Conservation (phyloP, 2,797 vertebrate genomes). For the Rhadinocentrus ornatus region DNA sequence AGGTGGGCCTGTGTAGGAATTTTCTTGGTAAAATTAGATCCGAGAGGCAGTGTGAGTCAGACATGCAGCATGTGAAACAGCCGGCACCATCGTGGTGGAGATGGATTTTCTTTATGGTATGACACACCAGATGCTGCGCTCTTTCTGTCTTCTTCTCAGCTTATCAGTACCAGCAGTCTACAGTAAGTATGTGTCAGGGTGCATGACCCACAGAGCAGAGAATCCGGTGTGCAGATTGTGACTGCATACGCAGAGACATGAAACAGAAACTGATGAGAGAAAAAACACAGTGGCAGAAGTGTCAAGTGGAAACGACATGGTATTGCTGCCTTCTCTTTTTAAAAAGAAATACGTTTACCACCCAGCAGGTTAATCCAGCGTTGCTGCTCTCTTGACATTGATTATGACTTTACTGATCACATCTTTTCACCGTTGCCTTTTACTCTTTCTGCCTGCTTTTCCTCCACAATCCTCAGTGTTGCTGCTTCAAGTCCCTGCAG, state of each 20-base stretch:
- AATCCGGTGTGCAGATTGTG: not conserved
- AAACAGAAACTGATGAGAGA: not conserved
- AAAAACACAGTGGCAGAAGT: not conserved
- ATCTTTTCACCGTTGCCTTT: not conserved
- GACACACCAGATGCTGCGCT: constrained; percentile 12
- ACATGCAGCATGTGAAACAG: constrained; percentile 13
- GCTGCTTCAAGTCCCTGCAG: constrained; percentile 21
- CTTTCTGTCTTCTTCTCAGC: constrained; percentile 3
- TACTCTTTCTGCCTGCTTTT: constrained; percentile 10
- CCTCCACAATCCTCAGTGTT: not conserved
- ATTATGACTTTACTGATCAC: constrained; percentile 2
- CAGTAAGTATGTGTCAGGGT: not conserved
- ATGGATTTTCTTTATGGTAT: constrained; percentile 5
- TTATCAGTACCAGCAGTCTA: constrained; percentile 13
- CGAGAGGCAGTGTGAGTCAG: not conserved
- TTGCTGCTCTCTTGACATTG: constrained; percentile 8
- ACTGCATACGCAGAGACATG: not conserved
- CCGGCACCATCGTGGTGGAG: constrained; percentile 1
- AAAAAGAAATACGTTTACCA: constrained; percentile 1
- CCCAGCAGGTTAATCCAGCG: constrained; percentile 8
- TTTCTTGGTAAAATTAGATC: not conserved
- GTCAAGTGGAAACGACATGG: not conserved
- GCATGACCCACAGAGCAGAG: not conserved
- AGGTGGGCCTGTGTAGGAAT: not conserved
- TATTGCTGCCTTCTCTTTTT: not conserved